phyloP scores from a whole-genome alignment of 2,888 invertebrate species.

The Endotricha flammealis region DNA sequence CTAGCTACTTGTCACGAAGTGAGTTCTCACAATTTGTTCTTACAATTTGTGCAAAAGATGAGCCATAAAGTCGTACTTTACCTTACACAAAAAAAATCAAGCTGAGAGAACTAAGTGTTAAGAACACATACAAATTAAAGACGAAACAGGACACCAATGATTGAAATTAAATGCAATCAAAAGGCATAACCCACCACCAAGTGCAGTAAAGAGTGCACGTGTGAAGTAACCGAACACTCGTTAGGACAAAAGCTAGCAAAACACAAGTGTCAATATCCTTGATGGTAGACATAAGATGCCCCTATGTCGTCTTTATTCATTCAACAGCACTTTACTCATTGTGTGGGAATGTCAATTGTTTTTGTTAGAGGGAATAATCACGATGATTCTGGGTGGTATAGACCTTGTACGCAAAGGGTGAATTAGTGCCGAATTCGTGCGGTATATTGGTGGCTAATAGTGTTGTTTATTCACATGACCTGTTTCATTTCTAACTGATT shows the following conservation, averaged over 20 bases:
- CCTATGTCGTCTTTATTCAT: constrained; percentile 65
- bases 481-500: too few species aligned
- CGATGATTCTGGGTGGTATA: not conserved
- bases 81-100: too few species aligned
- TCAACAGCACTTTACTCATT: constrained; percentile 56
- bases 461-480: too few species aligned
- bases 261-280: constrained; percentile 73
- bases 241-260: constrained; percentile 61
- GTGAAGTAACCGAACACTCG: constrained; percentile 60
- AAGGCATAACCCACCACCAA: constrained; percentile 9
- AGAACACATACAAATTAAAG: too few species aligned
- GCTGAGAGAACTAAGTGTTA: too few species aligned
- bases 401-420: too few species aligned
- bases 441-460: too few species aligned
- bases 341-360: constrained; percentile 46
- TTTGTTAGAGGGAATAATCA: constrained; percentile 1
- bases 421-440: too few species aligned
- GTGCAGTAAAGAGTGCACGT: constrained; percentile 22
- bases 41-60: too few species aligned
- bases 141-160: not conserved
- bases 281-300: constrained; percentile 58
- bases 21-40: too few species aligned
- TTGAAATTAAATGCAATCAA: constrained; percentile 3
- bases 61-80: too few species aligned
- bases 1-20: too few species aligned